A percentile compares a stretch with the other conserved stretches of the same genome.
These are phyloP conservation scores for Aramus guarauna DNA, from an alignment of 2,113 vertebrate genomes.

Conservation along the genomic window DNA sequence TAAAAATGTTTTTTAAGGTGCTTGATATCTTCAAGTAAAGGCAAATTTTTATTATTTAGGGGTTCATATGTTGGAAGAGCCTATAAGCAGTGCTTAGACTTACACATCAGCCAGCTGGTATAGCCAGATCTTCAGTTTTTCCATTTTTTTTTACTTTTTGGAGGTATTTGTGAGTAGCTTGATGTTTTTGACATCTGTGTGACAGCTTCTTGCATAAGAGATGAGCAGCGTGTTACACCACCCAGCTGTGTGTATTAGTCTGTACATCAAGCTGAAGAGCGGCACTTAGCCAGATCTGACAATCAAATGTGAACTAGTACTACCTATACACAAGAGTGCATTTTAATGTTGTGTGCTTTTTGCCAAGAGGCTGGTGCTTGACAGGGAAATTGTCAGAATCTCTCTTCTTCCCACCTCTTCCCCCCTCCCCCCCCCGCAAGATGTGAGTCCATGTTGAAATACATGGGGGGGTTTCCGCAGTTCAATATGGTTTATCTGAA, in stretches of 20 bases:
- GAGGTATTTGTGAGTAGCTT: constrained; percentile 85
- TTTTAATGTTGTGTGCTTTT: constrained; percentile 80
- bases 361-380: constrained; percentile 77
- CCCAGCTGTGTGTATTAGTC: constrained; percentile 78
- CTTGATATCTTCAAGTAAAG: too few relatives aligned
- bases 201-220: constrained; percentile 80
- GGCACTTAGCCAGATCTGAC: constrained; percentile 69
- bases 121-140: constrained; percentile 52
- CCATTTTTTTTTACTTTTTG: constrained; percentile 63
- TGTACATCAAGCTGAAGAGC: constrained; percentile 66
- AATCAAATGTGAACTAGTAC: constrained; percentile 40
- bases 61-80: neutral
- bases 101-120: constrained; percentile 61
- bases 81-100: neutral
- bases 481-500: neutral
- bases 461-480: neutral
- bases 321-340: constrained; percentile 62
- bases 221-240: constrained; percentile 71
- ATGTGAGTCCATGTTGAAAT: neutral
- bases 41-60: neutral
- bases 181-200: constrained; percentile 87
- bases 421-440: neutral
- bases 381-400: constrained; percentile 71
- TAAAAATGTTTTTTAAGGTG: neutral
- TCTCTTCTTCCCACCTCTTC: neutral